Base-by-base conservation (phyloP, 2,113 vertebrate species). In the Naja naja region DNA sequence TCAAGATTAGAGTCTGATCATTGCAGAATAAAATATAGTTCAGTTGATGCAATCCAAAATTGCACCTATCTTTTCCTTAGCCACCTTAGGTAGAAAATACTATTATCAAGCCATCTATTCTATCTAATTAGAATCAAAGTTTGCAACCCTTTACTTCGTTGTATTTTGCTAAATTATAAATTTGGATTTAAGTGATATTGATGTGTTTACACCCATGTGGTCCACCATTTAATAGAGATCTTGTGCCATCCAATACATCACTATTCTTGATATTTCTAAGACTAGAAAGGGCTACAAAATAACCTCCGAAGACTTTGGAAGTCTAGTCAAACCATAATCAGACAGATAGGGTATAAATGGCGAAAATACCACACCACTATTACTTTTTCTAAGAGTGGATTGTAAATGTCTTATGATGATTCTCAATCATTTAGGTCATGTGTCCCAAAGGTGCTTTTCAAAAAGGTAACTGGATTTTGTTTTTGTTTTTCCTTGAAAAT, bases 201-300 rank as follows among this genome's bases (percentile, higher is more conserved):
- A 39, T 39, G 69, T 18, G n/a, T n/a, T 74, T 34, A n/a, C 14
- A 74, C 64, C 5, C 64, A n/a, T 34, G n/a, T 34, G 69, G 5
- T 39, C n/a, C n/a, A 34, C 16, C 69, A 39, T 74, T 74, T 74
- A 74, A 8, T 7, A 34, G 16, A 20, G 69, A 34, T 39, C n/a
- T 95, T 95, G 56, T 86, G 95, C 91, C 93, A 94, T 90, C 64
- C 89, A 94, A 93, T 93, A 93, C 22, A 94, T 81, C 74, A 92
- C 86, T 64, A 92, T 91, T 95, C 90, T 92, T 93, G 64, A 74
- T 74, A 74, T 34, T 74, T n/a, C 34, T 74, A 18, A 74, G 30
- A 34, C n/a, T 74, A 74, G n/a, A 74, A 74, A 74, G n/a, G n/a
- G 69, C 69, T 74, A 39, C 69, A 34, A 74, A 74, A 34, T 74